Evolutionary conservation across 2,113 vertebrate genomes (phyloP).

Genomic region (Marcusenius ussheri): DNA sequence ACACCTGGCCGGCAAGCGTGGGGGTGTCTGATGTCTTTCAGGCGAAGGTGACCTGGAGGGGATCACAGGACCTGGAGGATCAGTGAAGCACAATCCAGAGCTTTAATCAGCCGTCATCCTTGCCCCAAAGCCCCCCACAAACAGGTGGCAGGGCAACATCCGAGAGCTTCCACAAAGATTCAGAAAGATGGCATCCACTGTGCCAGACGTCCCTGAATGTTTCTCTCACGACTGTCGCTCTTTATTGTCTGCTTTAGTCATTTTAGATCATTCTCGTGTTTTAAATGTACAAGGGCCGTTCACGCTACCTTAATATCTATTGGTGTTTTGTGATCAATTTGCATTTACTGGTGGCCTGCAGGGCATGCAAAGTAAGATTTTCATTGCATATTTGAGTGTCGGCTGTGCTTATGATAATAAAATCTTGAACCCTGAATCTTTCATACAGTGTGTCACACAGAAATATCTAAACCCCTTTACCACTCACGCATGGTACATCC

Average conservation of each 20-base stretch:
- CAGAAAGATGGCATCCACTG: not conserved
- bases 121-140: not conserved
- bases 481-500: not conserved
- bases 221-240: not conserved
- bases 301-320: not conserved
- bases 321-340: not conserved
- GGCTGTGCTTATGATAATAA: not conserved
- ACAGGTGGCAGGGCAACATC: not conserved
- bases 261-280: not conserved
- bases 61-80: not conserved
- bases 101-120: not conserved
- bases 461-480: not conserved
- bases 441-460: not conserved
- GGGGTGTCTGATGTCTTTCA: not conserved
- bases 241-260: not conserved
- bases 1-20: not conserved
- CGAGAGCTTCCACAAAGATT: not conserved
- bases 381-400: not conserved
- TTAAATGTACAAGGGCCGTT: not conserved
- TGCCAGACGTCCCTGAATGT: not conserved
- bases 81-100: not conserved
- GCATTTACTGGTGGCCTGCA: not conserved
- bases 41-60: not conserved
- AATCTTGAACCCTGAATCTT: not conserved
- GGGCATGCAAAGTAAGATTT: not conserved